Evolutionary conservation across 2,113 vertebrate species (phyloP).

Genomic region (Heptranchias perlo): DNA sequence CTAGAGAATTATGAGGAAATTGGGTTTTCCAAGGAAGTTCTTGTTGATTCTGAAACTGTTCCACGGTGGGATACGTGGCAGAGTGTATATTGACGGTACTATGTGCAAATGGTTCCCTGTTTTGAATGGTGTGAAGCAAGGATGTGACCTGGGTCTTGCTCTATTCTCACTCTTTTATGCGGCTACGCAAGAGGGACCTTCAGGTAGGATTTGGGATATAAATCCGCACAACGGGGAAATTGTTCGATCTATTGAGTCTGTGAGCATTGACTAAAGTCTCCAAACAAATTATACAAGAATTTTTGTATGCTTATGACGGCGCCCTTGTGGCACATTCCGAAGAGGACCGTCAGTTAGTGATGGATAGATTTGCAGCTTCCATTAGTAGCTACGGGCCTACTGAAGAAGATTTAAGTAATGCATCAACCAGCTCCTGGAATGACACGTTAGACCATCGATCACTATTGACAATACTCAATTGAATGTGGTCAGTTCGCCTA

Average conservation of each 20-base stretch:
- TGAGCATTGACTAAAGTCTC: neutral
- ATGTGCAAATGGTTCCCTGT: neutral
- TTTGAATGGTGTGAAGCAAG: neutral
- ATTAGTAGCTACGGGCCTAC: neutral
- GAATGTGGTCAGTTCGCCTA: neutral
- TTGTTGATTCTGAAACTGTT: neutral
- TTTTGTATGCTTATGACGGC: neutral
- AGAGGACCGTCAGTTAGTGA: neutral
- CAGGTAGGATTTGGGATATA: neutral
- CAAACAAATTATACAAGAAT: neutral
- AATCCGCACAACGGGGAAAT: neutral
- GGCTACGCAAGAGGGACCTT: neutral
- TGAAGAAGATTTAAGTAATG: neutral
- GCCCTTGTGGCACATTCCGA: neutral
- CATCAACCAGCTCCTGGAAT: neutral
- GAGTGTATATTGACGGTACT: neutral
- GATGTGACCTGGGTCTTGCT: neutral
- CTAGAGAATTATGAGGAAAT: neutral
- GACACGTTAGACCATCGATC: neutral
- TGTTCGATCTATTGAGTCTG: neutral
- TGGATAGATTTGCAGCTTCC: neutral
- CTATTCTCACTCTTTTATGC: neutral
- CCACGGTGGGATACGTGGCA: neutral
- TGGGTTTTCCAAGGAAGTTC: neutral
- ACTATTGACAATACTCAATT: neutral